Percentiles rank a stretch among this genome's conserved stretches.
These are phyloP conservation scores for Tragelaphus buxtoni DNA, from an alignment of 2,113 vertebrate genomes.

Conservation along the genomic window DNA sequence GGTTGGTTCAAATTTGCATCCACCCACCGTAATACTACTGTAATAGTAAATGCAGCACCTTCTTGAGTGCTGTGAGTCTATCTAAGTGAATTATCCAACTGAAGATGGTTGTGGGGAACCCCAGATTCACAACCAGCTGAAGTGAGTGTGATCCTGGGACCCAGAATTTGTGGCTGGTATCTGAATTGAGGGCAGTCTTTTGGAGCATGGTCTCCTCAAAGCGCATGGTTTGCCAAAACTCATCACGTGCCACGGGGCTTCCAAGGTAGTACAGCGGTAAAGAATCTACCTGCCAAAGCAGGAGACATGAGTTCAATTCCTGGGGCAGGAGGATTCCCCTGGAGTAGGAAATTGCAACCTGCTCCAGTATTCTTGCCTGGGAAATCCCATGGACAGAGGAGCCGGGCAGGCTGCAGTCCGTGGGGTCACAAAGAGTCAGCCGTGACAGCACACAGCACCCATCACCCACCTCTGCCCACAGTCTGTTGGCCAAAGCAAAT, in stretches of 20 bases:
- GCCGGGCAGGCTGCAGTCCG: too few species aligned
- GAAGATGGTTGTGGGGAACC: background rate
- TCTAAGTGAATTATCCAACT: background rate
- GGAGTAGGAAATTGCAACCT: background rate
- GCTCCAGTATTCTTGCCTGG: background rate
- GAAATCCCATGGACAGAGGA: background rate
- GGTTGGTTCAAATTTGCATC: background rate
- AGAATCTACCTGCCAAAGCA: background rate
- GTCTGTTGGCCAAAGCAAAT: background rate
- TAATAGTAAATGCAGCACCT: too few species aligned
- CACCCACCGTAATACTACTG: accelerated
- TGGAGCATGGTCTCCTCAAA: background rate
- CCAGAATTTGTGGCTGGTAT: background rate
- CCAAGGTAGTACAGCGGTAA: background rate
- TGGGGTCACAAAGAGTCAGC: too few species aligned
- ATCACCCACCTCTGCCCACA: background rate
- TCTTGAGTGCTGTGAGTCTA: background rate
- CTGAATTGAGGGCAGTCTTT: background rate
- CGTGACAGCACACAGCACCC: background rate
- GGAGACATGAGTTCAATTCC: background rate
- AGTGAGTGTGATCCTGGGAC: background rate
- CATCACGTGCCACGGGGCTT: background rate
- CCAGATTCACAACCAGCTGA: background rate
- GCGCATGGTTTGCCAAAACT: background rate
- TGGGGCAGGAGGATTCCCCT: background rate